Base-by-base conservation (phyloP, 1,140 invertebrate species). In the Stegodyphus mimosarum region DNA sequence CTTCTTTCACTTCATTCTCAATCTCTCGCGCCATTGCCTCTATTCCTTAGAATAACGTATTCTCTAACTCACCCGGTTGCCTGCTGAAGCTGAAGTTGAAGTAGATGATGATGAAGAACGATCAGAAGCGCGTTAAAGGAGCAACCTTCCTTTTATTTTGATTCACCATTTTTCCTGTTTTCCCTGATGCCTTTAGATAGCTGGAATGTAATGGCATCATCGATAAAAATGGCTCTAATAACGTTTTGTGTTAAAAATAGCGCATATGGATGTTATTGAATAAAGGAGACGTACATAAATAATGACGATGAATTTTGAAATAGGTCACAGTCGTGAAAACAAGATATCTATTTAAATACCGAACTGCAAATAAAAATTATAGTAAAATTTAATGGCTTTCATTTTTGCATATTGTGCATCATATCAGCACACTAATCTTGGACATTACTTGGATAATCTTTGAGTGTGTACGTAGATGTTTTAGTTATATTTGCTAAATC, bases 1-100 rank as follows among this genome's bases (percentile, higher is more conserved):
- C 51, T 64, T 33, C 52, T 70, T 83, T 83, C 81, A 67, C 72
- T 74, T 75, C 50, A 83, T 83, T 83, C 79, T 48, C 70, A 83
- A 83, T 83, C 79, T 83, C 55, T 72, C 71, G 79, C 70, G 64
- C 71, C 73, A 75, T 83, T 83, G 81, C 73, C 72, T 75, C 53
- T 52, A 18, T 60, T 83, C 71, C 51, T 55, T 74, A 49, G 64
- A 83, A 83, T 83, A 75, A 76, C 73, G 81, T 75, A 83, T 83
- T 72, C 60, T 73, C 15, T 15, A 60, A 15, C 55, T 1, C 17
- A 67, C 15, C 15, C 64, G 13, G 13, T 75, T 15, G 33, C 73
- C 53, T 75, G 60, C 70, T 83, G 69, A 80, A 80, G 79, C 60
- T 74, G 79, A 83, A 80, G 79, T 52, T 74, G 79, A 83, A 73